Base-by-base conservation (phyloP, 2,888 invertebrate species). In the Chymomyza fuscimana region DNA sequence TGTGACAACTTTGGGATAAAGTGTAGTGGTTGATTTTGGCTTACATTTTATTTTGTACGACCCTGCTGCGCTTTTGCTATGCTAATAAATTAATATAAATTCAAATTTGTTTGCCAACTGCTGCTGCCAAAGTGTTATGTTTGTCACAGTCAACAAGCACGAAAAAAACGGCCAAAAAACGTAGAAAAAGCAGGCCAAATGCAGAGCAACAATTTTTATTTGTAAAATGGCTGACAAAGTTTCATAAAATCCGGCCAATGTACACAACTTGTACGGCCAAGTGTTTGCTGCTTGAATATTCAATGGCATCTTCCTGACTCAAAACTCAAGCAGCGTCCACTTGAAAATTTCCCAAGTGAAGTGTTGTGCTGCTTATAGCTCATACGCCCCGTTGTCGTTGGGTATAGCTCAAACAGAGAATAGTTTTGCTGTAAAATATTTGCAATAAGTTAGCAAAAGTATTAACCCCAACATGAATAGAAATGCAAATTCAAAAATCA, bases 41-140 rank as follows among this genome's bases (percentile, higher is more conserved):
- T 62, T 56, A 60, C 25, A 58, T 25, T 58, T 58, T 58, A 25
- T 58, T 58, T 54, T 15, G 15, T 54, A 16, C 66, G 62, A 64
- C 70, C 54, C 71, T 68, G 76, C 80, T 86, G 84, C 85, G 78
- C 77, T 81, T 88, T 83, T 82, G 78, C 86, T 90, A 89, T 90
- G 90, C 90, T 89, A 90, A 90, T 90, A 87, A 90, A 89, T 89
- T 90, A 90, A 90, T 90, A 89, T 90, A 89, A 89, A 90, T 90
- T 90, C 90, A 89, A 89, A 90, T 90, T 90, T 86, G 86, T 81
- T 88, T 87, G 86, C 87, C 86, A 88, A 87, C 88, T 88, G 88
- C 79, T 86, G 82, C 85, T 72, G 77, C 29, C 81, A 87, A 84
- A 88, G 88, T 88, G 87, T 87, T 84, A 78, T 85, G 80, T 84